Evolutionary conservation across 64 coral and sea anemone species (phyloP), one percentile per base, ranked within the genome.

Genomic region (Stylophora pistillata): DNA sequence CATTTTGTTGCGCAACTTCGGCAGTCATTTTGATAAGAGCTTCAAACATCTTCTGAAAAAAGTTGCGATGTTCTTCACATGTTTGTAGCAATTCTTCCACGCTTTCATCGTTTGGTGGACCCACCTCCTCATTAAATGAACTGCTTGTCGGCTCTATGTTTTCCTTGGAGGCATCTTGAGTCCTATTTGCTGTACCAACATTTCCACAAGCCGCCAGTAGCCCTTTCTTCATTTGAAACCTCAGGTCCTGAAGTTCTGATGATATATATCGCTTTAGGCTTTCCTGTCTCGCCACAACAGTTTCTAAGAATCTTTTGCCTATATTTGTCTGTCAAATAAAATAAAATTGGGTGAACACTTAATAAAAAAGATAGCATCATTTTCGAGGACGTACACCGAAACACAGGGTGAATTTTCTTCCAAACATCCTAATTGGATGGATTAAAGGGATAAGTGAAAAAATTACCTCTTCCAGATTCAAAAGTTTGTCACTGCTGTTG

Each of bases 1-100:
- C 91, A 69, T 73, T 70, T 6, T 71, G 86, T 15, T 84, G 80
- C n/a, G 77, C 91, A 57, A 89, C 91, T 56, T 93, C 86, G 17
- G 86, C 91, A 68, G 75, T 89, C 0, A 83, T n/a, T 47, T 93
- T 93, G 86, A 84, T 93, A 34, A 93, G 65, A n/a, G 34, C 32
- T 13, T 76, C 73, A 26, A 58, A 93, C 52, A 88, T 89, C 68
- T 78, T 47, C 26, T 77, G 70, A 76, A 72, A 56, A 55, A 41
- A 76, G 0, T 65, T 53, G 13, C 71, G 81, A 9, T 93, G 91
- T n/a, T 56, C 55, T 31, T 93, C 91, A 55, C 91, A 93, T 2
- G 55, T 68, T 18, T 53, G 28, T 55, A 93, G 34, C 10, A 83
- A 23, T 15, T 57, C 11, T 10, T 74, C 78, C 5, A 82, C 64